Base-by-base conservation (phyloP, 2,113 vertebrate species). In the Catharus minimus region DNA sequence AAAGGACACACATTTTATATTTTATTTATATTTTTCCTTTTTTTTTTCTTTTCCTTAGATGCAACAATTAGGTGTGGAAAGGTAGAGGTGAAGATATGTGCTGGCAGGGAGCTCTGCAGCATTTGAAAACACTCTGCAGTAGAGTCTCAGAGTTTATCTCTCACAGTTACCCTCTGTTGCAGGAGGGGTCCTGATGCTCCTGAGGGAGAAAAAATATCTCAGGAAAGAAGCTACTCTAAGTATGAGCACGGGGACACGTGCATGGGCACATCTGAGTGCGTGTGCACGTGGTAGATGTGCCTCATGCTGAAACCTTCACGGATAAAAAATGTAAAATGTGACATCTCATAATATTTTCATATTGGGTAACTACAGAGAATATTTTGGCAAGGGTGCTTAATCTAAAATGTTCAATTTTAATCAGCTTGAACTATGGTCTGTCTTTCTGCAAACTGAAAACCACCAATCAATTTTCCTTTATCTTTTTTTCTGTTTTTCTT, bases 381-480 rank as follows among this genome's bases (percentile, higher is more conserved):
- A 97, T 98, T 98, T 98, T 98, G 98, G 97, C 97, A 97, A 97
- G 96, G 93, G 97, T 97, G 95, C 97, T 98, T 98, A 98, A 98
- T 98, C 98, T 98, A 97, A 97, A 98, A 97, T 97, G 97, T 98
- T 98, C 97, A 97, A 97, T 98, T 98, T 98, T 98, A 98, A 98
- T 98, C 97, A 97, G 97, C 97, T 98, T 99, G 98, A 98, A 98
- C 98, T 98, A 98, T 97, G 97, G 97, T 98, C 98, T 98, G 97
- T 98, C 98, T 98, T 98, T 97, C 97, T 95, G 98, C 98, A 98
- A 99, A 99, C 98, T 97, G 97, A 98, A 98, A 98, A 97, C 98
- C 97, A 98, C 98, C 98, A 98, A 98, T 98, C 97, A 97, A 98
- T 99, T 98, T 97, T 98, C 96, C 98, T 97, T 98, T 98, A 97